Base-by-base conservation (phyloP, 1,140 invertebrate species). In the Ectropis grisescens region DNA sequence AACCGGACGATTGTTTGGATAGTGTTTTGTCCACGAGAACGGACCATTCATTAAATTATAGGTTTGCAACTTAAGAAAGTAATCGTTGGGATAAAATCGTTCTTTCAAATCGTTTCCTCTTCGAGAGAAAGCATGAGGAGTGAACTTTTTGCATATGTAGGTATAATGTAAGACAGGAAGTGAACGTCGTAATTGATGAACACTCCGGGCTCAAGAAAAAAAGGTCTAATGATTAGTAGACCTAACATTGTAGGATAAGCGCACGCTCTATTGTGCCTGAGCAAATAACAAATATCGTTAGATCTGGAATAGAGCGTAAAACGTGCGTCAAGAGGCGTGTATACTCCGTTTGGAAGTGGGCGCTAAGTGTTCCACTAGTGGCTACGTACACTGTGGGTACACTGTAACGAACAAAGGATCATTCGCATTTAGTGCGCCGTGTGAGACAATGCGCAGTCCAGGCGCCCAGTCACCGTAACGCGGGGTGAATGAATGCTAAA, bases 51-150 rank as follows among this genome's bases (percentile, higher is more conserved):
- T 60, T 58, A 75, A 75, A 75, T 72, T 75, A 69, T 64, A 71
- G 57, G 70, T 71, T 75, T 61, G 57, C 55, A 62, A 58, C 58
- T 50, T 47, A 58, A 62, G 70, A 79, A 79, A 79, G 74, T 72
- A 65, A 41, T 37, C 47, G 56, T 56, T 48, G 55, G 67, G 59
- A 74, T 69, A 58, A 64, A 58, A 69, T 67, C 66, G 38, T 47
- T 44, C 58, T 47, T 57, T 50, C 42, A 66, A 71, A 67, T 64
- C 48, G 54, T 66, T 53, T 53, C 53, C 49, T 59, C 52, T 57
- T 30, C 12, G 37, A 66, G 70, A 65, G 72, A 78, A 75, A 79
- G 70, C 74, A 30, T 8, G 11, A 31, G 37, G 6, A 35, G 39
- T 36, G 37, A 11, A 30, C 22, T 46, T 58, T 65, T 44, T 9